These are phyloP conservation scores for Sigmodon hispidus DNA, from an alignment of 2,113 vertebrate species.

Conservation along the genomic window DNA sequence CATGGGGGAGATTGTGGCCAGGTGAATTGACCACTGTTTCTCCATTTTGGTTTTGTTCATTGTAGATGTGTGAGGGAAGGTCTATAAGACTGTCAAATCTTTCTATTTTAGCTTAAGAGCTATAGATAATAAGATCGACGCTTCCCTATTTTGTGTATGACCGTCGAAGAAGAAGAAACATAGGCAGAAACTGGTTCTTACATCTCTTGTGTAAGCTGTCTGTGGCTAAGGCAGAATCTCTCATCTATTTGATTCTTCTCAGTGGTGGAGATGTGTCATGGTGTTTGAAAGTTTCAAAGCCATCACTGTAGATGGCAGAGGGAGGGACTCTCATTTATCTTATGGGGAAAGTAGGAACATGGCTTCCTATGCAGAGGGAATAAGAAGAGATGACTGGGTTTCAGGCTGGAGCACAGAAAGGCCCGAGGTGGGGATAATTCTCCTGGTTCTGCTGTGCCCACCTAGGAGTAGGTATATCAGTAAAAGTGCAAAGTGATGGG, in stretches of 20 bases:
- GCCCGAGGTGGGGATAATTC: not conserved
- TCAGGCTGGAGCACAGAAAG: not conserved
- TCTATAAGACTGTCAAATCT: not conserved
- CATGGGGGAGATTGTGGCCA: rapidly evolving
- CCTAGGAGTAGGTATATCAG: not conserved
- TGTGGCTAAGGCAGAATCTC: not conserved
- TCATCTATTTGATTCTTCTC: not conserved
- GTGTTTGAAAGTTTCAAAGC: not conserved
- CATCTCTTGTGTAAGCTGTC: not conserved
- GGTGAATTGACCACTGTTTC: not conserved
- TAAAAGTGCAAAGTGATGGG: not conserved
- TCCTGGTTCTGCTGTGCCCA: not conserved
- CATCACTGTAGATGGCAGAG: not conserved
- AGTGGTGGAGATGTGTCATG: not conserved
- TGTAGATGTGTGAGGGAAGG: not conserved
- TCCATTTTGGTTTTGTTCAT: not conserved
- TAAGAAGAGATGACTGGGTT: not conserved
- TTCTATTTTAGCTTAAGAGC: not conserved
- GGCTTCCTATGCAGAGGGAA: not conserved
- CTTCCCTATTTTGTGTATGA: not conserved
- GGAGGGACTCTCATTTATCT: not conserved
- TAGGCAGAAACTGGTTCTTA: not conserved
- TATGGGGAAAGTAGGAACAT: not conserved
- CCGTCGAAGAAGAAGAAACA: not conserved
- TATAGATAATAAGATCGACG: not conserved